These are phyloP conservation scores for Toxostoma redivivum DNA, from an alignment of 2,113 vertebrate species.

Conservation along the genomic window DNA sequence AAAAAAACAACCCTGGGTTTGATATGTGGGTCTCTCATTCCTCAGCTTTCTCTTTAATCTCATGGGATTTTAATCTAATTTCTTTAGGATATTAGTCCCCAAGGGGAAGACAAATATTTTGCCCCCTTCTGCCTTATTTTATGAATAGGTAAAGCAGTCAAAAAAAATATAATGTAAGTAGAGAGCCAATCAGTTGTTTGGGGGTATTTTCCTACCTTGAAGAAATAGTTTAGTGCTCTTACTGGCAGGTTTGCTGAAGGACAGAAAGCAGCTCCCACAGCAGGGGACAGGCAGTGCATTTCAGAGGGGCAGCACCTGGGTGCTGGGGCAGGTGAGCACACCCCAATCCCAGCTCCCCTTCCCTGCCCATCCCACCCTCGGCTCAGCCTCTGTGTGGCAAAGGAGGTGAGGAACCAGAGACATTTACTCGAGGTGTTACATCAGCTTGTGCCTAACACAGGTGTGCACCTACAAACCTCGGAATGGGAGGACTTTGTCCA, in stretches of 20 bases:
- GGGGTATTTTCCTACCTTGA: not conserved
- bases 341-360: rapidly evolving
- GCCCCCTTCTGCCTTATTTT: not conserved
- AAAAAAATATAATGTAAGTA: not conserved
- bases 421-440: rapidly evolving
- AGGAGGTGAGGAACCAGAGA: not conserved
- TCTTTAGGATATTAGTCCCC: not conserved
- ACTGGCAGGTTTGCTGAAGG: not conserved
- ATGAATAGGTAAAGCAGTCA: not conserved
- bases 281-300: rapidly evolving
- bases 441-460: not conserved
- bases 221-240: not conserved
- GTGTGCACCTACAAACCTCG: not conserved
- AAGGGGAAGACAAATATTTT: not conserved
- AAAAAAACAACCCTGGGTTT: not conserved
- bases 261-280: not conserved
- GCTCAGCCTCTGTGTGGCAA: not conserved
- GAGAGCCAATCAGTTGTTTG: not conserved
- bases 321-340: rapidly evolving
- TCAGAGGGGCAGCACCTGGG: not conserved
- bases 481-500: rapidly evolving
- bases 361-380: rapidly evolving
- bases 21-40: not conserved
- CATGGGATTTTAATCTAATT: not conserved
- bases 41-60: not conserved